Conservation (phyloP, 1,140 invertebrate species). For the Habropoda laboriosa region DNA sequence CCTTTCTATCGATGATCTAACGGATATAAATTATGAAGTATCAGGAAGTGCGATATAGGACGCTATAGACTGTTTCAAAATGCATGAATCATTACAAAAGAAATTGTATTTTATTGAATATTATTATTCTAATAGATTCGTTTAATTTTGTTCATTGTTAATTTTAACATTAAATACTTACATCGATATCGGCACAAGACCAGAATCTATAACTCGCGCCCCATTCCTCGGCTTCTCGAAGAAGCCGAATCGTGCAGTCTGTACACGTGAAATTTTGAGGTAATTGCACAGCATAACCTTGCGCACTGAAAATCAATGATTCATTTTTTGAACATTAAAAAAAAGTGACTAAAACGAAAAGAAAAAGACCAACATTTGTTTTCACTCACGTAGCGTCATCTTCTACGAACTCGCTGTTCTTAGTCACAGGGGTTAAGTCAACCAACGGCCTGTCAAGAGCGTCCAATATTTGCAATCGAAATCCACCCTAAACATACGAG, state of each 20-base stretch:
- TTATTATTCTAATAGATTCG: not conserved
- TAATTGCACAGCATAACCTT: constrained; percentile 89
- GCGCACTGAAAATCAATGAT: constrained; percentile 85
- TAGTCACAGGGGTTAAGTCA: constrained; percentile 91
- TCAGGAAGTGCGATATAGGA: not conserved
- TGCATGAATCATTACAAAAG: not conserved
- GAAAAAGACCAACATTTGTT: not conserved
- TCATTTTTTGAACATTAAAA: not conserved
- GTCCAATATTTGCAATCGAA: constrained; percentile 91
- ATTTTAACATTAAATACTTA: constrained; percentile 78
- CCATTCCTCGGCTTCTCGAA: constrained; percentile 95
- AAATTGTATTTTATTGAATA: not conserved
- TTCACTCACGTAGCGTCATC: constrained; percentile 88
- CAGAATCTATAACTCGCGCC: constrained; percentile 92
- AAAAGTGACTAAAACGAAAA: not conserved
- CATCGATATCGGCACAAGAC: constrained; percentile 97
- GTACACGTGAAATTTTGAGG: constrained; percentile 92
- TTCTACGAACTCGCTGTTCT: constrained; percentile 89
- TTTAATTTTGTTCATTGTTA: not conserved
- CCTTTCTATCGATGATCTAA: constrained; percentile 82
- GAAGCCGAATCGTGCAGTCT: constrained; percentile 94
- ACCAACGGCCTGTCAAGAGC: constrained; percentile 90
- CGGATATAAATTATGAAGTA: not conserved
- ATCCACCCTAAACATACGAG: constrained; percentile 88
- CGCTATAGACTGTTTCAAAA: not conserved